phyloP scores from a whole-genome alignment of 2,888 invertebrate species.

The Parapristionchus giblindavisi region DNA sequence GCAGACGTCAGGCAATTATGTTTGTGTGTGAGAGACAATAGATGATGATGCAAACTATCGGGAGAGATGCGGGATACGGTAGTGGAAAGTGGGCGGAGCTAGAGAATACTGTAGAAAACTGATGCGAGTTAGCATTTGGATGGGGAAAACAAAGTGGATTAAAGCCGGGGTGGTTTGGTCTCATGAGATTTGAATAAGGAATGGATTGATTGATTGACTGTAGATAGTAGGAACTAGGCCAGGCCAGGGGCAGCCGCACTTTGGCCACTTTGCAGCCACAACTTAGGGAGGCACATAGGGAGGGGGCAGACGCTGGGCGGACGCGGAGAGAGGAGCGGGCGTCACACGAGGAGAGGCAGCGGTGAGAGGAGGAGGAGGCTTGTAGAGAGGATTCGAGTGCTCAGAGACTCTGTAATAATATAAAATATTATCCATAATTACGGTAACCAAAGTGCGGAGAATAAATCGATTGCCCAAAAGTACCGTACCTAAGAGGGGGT shows the following conservation, averaged over 20 bases:
- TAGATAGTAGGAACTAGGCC: neutral
- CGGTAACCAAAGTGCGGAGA: neutral
- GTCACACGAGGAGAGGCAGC: conserved; percentile 73
- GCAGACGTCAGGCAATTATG: too few species aligned
- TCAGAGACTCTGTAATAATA: conserved; percentile 52
- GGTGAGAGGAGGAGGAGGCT: conserved; percentile 86
- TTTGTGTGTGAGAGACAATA: too few species aligned
- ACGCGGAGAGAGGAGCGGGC: conserved; percentile 79
- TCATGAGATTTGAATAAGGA: neutral
- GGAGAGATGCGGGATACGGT: conserved; percentile 24
- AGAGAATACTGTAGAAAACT: too few species aligned
- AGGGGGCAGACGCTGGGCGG: conserved; percentile 88
- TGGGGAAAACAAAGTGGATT: neutral
- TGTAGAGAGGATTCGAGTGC: conserved; percentile 80
- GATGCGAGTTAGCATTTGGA: too few species aligned
- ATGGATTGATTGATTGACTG: neutral
- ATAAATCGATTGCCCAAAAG: conserved; percentile 1
- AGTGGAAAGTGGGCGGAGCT: too few species aligned
- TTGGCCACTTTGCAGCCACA: neutral
- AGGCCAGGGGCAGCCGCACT: neutral
- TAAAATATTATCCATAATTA: conserved; percentile 40
- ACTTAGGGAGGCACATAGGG: conserved; percentile 95
- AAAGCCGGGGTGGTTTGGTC: conserved; percentile 8
- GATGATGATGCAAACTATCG: too few species aligned
- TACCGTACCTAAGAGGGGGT: conserved; percentile 79